Base-by-base conservation (phyloP, 2,797 vertebrate genomes). In the Trachops cirrhosus region DNA sequence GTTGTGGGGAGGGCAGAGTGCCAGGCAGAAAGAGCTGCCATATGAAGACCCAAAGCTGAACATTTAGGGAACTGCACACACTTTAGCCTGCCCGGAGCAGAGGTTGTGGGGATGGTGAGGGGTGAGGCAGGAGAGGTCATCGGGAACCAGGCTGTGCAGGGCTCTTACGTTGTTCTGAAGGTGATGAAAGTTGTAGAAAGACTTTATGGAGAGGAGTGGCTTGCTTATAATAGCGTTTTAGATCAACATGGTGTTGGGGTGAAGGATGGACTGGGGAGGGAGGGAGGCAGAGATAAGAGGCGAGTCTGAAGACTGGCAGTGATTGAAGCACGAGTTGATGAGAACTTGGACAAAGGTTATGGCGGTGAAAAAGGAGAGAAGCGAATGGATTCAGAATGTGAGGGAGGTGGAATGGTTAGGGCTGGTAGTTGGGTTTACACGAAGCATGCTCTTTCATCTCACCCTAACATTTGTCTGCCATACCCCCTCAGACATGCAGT, bases 301-400 rank as follows among this genome's bases (percentile, higher is more conserved):
- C 14, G 39, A 93, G 54, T 86, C 54, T 39, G 79, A 88, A 74
- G 79, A 73, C 46, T 24, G 82, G 73, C 84, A 82, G 32, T 86
- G 91, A 62, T n/a, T n/a, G 57, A 84, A 46, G 22, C 46, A 54
- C 12, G 32, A 46, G 46, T 32, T 52, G 37, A 86, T 68, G 62
- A 92, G 87, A 96, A 97, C 94, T 91, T 95, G 85, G 92, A 86
- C 32, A 62, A 93, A 93, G 41, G 62, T 96, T 96, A 39, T 90
- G 50, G 78, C 62, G 82, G 75, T n/a, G 9, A n/a, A 83, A 89
- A 54, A 88, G 95, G 8, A 5, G 87, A 84, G 74, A 94, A 90
- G 39, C 82, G 74, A 96, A 86, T 97, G 77, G 80, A 94, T 62
- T 93, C 80, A 54, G 86, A 54, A 46, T 39, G 32, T 50, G 34